Conservation (phyloP, 2,113 vertebrate species). For the Mus pahari region DNA sequence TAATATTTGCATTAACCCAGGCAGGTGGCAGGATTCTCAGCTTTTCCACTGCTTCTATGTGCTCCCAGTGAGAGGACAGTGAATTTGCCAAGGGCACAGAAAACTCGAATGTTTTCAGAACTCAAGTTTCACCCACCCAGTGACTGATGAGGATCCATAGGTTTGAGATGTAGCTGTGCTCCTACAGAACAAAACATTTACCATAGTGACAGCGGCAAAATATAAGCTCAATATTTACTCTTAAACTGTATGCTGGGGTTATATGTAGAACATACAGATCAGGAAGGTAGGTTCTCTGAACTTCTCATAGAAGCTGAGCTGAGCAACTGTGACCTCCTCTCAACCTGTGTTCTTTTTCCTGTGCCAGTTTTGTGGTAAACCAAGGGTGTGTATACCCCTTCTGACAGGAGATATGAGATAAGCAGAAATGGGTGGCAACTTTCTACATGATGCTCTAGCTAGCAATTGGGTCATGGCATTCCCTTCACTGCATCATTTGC, state of each 20-base stretch:
- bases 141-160: background rate
- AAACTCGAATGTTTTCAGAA: conserved; percentile 18
- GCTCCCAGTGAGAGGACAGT: background rate
- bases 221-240: background rate
- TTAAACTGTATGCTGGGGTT: background rate
- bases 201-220: background rate
- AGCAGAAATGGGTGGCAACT: conserved; percentile 1
- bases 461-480: conserved; percentile 14
- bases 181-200: background rate
- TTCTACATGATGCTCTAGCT: background rate
- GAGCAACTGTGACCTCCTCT: background rate
- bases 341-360: background rate
- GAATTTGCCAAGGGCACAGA: conserved; percentile 16
- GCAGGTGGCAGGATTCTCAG: background rate
- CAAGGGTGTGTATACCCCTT: background rate
- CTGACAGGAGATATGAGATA: background rate
- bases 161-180: background rate
- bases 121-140: background rate
- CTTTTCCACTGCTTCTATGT: background rate
- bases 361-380: background rate
- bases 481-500: background rate
- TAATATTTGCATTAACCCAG: conserved; percentile 57
- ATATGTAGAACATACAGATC: background rate
- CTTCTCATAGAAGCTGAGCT: background rate
- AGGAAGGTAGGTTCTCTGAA: background rate